Evolutionary conservation across 2,113 vertebrate species (phyloP).

Genomic region (Noturus placidus): DNA sequence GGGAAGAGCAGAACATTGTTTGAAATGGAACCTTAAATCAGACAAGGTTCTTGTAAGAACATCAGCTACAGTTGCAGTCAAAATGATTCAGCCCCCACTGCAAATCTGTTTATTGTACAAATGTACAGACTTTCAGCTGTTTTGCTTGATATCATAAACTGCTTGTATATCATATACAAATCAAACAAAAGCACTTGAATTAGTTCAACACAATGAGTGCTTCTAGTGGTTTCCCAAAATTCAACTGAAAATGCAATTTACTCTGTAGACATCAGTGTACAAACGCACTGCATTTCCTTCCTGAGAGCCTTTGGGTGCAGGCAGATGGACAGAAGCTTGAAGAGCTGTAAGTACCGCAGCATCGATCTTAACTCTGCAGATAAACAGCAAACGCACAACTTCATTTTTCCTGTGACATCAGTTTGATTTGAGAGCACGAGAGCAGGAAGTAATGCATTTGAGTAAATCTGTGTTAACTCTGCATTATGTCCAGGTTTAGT

Average conservation of each 20-base stretch:
- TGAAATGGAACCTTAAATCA: neutral
- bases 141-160: no score
- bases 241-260: no score
- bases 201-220: no score
- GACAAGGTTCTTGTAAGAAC: neutral
- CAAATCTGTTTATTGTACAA: no score
- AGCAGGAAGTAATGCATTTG: neutral
- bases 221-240: no score
- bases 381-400: neutral
- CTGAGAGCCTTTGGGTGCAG: neutral
- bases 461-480: conserved; percentile 33
- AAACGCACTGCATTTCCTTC: neutral
- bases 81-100: no score
- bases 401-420: neutral
- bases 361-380: conserved; percentile 4
- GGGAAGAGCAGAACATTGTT: neutral
- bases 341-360: neutral
- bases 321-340: neutral
- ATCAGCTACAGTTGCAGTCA: neutral
- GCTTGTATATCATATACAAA: no score
- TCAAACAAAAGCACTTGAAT: no score
- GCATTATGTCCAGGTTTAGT: conserved; percentile 70
- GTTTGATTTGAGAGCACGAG: neutral
- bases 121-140: no score
- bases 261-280: conserved; percentile 8